Evolutionary conservation across 2,797 vertebrate species (phyloP).

Genomic region (Nyctalus aviator): DNA sequence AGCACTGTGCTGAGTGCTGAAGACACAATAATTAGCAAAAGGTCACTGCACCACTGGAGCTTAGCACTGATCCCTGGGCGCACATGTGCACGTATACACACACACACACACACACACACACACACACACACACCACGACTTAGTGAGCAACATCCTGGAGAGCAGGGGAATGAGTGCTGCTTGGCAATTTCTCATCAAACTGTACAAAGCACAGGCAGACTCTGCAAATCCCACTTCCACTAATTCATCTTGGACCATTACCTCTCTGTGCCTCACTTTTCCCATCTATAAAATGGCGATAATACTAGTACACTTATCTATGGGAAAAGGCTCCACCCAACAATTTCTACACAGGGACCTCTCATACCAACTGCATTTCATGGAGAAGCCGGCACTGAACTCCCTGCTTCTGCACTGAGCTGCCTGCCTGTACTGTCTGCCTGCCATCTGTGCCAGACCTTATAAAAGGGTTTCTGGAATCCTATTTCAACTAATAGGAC

Average conservation of each 20-base stretch:
- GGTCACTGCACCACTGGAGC: background rate
- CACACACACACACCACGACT: background rate
- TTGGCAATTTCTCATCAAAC: background rate
- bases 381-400: background rate
- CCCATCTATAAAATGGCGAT: constrained; percentile 13
- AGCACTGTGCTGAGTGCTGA: background rate
- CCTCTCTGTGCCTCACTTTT: background rate
- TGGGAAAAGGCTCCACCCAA: background rate
- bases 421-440: background rate
- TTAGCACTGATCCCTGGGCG: background rate
- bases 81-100: background rate
- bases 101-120: background rate
- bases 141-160: background rate
- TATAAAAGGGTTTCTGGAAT: background rate
- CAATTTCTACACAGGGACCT: background rate
- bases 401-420: background rate
- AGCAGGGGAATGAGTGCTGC: too few relatives aligned
- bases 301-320: background rate
- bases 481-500: background rate
- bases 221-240: background rate
- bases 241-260: background rate
- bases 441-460: background rate
- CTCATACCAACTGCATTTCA: too few relatives aligned
- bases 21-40: background rate
- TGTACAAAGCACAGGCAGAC: too few relatives aligned